phyloP scores from a whole-genome alignment of 2,888 invertebrate species.

The Teinopalpus imperialis region DNA sequence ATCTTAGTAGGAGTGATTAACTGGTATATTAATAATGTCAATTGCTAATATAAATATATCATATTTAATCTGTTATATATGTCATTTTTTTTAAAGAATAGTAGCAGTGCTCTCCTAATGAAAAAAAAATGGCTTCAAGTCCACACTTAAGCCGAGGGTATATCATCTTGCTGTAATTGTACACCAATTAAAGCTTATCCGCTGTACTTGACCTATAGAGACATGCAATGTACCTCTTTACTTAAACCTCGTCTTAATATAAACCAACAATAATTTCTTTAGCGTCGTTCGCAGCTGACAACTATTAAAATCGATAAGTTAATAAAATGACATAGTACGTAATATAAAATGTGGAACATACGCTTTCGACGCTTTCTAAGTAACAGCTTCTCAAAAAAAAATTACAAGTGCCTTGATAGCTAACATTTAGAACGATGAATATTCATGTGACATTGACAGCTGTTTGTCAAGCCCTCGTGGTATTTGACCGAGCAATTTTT shows the following conservation, averaged over 20 bases:
- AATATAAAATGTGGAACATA: slow-evolving; percentile 22
- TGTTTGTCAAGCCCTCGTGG: slow-evolving; percentile 37
- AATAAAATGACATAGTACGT: slow-evolving; percentile 2
- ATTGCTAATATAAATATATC: too few relatives aligned
- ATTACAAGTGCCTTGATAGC: slow-evolving; percentile 25
- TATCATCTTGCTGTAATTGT: too few relatives aligned
- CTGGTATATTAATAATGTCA: too few relatives aligned
- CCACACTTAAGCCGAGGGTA: too few relatives aligned
- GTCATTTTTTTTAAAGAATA: too few relatives aligned
- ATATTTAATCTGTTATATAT: too few relatives aligned
- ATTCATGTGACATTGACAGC: slow-evolving; percentile 42
- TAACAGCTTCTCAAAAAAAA: slow-evolving; percentile 25
- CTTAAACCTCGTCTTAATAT: too few relatives aligned
- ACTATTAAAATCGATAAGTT: slow-evolving; percentile 5
- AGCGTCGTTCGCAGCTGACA: too few relatives aligned
- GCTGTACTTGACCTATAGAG: slow-evolving; percentile 14
- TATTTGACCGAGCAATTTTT: slow-evolving; percentile 1
- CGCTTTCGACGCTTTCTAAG: slow-evolving; percentile 46
- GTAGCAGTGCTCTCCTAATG: too few relatives aligned
- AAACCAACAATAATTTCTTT: too few relatives aligned
- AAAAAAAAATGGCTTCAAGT: too few relatives aligned
- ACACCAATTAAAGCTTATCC: slow-evolving; percentile 2
- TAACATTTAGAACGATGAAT: slow-evolving; percentile 36
- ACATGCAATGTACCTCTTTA: not conserved
- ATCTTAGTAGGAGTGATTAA: too few relatives aligned